These are phyloP conservation scores for Empidonax traillii DNA, from an alignment of 2,113 vertebrate species.

Conservation along the genomic window DNA sequence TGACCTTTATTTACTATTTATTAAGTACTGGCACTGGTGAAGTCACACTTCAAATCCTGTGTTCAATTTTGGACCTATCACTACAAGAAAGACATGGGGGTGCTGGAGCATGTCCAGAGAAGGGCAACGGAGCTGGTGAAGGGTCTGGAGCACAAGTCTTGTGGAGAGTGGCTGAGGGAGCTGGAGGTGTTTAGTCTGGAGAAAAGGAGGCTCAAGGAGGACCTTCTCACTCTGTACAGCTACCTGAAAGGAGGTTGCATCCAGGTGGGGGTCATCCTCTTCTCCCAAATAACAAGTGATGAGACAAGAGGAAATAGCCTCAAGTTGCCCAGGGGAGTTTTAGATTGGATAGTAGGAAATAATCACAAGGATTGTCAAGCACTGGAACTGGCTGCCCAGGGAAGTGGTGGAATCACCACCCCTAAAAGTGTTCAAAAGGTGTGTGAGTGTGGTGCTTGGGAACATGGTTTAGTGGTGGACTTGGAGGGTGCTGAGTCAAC, in stretches of 20 bases:
- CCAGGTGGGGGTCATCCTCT: background rate
- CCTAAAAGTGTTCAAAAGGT: background rate
- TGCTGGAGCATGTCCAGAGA: rapidly evolving
- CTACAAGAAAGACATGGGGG: rapidly evolving
- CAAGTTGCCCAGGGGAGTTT: background rate
- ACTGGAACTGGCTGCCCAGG: background rate
- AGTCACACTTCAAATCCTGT: rapidly evolving
- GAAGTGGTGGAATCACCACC: background rate
- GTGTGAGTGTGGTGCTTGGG: background rate
- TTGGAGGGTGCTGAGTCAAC: background rate
- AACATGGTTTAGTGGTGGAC: background rate
- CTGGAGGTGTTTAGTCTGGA: background rate
- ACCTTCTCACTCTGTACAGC: rapidly evolving
- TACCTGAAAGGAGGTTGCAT: background rate
- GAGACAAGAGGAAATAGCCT: background rate
- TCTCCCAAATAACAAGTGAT: background rate
- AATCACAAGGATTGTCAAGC: background rate
- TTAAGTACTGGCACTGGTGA: background rate
- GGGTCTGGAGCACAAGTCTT: rapidly evolving
- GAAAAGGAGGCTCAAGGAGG: background rate
- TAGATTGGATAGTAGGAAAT: background rate
- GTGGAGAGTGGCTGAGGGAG: rapidly evolving
- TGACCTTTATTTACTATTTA: background rate
- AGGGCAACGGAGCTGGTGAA: rapidly evolving
- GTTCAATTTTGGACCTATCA: background rate